These are phyloP conservation scores for Leucania comma DNA, from an alignment of 2,888 invertebrate genomes.

Conservation along the genomic window DNA sequence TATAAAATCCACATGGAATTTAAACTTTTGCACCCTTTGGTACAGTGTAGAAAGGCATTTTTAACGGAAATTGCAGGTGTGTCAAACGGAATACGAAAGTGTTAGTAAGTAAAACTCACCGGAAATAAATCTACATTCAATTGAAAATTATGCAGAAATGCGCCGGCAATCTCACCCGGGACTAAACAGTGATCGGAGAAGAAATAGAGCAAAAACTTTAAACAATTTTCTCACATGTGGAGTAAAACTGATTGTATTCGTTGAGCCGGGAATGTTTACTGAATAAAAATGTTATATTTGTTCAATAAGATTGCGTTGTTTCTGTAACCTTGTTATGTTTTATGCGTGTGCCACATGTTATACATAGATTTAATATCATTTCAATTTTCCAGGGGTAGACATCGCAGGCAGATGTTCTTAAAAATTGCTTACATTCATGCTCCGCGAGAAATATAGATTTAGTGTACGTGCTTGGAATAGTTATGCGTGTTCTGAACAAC, in stretches of 20 bases:
- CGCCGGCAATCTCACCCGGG: slow-evolving; percentile 20
- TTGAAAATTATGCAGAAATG: slow-evolving; percentile 38
- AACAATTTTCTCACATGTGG: slow-evolving; percentile 44
- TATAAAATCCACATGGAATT: background rate
- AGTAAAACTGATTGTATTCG: slow-evolving; percentile 43
- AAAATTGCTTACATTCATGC: slow-evolving; percentile 73
- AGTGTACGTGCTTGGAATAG: slow-evolving; percentile 69
- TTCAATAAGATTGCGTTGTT: slow-evolving; percentile 30
- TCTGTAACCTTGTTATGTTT: slow-evolving; percentile 30
- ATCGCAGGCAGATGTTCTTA: slow-evolving; percentile 70
- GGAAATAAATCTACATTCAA: slow-evolving; percentile 42
- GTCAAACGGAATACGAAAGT: slow-evolving; percentile 22
- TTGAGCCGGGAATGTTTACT: slow-evolving; percentile 23
- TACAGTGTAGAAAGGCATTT: background rate
- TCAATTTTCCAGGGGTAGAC: slow-evolving; percentile 59
- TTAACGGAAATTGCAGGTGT: slow-evolving; percentile 16
- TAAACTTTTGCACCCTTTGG: background rate
- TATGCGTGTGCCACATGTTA: slow-evolving; percentile 25
- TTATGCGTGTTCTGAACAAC: slow-evolving; percentile 52
- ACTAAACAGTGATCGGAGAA: slow-evolving; percentile 29
- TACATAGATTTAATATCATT: slow-evolving; percentile 50
- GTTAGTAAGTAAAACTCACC: slow-evolving; percentile 9
- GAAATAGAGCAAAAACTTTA: slow-evolving; percentile 42
- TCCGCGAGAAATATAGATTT: slow-evolving; percentile 71
- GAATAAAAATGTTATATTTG: slow-evolving; percentile 50